Base-by-base conservation (phyloP, 1,140 invertebrate species). In the Pissodes strobi region DNA sequence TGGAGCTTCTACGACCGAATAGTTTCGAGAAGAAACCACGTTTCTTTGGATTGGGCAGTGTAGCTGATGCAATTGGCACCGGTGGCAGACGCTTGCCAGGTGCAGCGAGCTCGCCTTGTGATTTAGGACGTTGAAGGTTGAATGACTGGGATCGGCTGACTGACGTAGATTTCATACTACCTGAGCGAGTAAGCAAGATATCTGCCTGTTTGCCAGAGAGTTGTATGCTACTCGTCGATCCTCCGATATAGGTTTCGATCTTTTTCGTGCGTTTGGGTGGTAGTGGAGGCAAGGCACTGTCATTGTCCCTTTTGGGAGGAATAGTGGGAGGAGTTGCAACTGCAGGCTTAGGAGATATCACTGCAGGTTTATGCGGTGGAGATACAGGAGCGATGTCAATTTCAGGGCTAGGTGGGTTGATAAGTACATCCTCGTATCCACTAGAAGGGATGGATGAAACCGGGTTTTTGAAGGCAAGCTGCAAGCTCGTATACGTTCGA, bases 401-500 rank as follows among this genome's bases (percentile, higher is more conserved):
- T 51, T 49, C 43, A 5, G 59, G 59, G 19, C 56, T 46, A 2
- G 23, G 74, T 5, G 53, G 46, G 10, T 58, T 25, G 6, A 65
- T n/a, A 34, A 52, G 38, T 13, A 58, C 39, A 10, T 64, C 61
- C 48, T 64, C 51, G 22, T 64, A 48, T 2, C 21, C 23, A 30
- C 38, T 27, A 21, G 38, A 17, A 12, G 15, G 9, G n/a, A 5
- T 18, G 70, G 64, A 70, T 5, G 84, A 71, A 0, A 91, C 74
- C 0, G 91, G 91, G 79, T 93, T 92, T 79, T 90, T 92, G 82
- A 93, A 93, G 0, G 92, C 92, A 72, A 92, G 82, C 74, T 93
- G 91, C 39, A 93, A 77, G 72, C 90, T 93, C 0, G 89, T 89
- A 64, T 93, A 93, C 0, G 89, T 91, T 49, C 87, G 86, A 52